Percentiles rank a stretch among this genome's conserved stretches.
Evolutionary conservation across 2,888 invertebrate species (phyloP).

Genomic region (Thalpophila matura): DNA sequence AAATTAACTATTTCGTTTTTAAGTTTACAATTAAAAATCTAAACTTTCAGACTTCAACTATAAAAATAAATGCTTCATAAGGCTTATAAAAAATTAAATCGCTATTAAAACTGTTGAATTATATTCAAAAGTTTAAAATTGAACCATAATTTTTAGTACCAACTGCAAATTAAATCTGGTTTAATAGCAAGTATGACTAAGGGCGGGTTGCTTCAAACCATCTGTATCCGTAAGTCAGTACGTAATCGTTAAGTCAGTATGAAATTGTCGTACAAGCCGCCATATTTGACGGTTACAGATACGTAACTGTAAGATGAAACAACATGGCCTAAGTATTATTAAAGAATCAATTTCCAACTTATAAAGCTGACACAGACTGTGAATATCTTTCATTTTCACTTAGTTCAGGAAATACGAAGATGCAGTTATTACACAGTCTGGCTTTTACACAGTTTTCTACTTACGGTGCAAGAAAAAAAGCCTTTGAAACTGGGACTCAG

Average conservation of each 20-base stretch:
- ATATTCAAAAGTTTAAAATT: conserved; percentile 15
- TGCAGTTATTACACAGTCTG: conserved; percentile 29
- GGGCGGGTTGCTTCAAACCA: no score
- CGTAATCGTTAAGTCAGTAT: no score
- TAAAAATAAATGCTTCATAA: not conserved
- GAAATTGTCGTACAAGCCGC: no score
- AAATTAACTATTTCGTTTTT: no score
- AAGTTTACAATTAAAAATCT: not conserved
- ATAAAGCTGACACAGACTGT: not conserved
- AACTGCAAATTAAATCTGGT: not conserved
- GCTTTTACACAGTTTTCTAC: conserved; percentile 33
- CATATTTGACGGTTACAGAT: no score
- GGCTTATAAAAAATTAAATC: not conserved
- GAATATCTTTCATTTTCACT: conserved; percentile 28
- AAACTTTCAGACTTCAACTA: conserved; percentile 2
- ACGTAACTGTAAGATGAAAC: no score
- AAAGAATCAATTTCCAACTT: not conserved
- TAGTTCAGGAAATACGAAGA: conserved; percentile 31
- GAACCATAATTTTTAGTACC: not conserved
- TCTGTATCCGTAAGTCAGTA: no score
- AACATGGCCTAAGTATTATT: no score
- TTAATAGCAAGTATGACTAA: no score
- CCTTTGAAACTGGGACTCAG: not conserved
- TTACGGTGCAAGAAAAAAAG: conserved; percentile 39
- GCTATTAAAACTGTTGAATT: no score